A percentile compares a stretch with the other conserved stretches of the same genome.
These are phyloP conservation scores for Cryptocheilus praepositus DNA, from an alignment of 2,888 invertebrate species.

Conservation along the genomic window DNA sequence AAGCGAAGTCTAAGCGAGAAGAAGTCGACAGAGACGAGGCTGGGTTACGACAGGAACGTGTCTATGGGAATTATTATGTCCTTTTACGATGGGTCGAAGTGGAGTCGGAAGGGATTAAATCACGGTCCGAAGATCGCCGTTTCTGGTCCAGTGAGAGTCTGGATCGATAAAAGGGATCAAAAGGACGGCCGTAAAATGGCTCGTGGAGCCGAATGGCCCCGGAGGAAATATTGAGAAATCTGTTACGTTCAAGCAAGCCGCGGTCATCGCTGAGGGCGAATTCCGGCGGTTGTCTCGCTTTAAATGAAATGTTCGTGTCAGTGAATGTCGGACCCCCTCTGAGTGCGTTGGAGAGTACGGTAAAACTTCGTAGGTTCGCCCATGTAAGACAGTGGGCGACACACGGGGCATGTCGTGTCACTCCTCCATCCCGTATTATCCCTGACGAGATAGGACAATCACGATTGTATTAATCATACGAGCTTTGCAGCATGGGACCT, in stretches of 20 bases:
- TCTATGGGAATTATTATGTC: conserved; percentile 47
- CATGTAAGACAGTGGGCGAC: conserved; percentile 53
- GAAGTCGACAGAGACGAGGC: too few species aligned
- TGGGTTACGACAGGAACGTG: conserved; percentile 5
- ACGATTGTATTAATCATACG: conserved; percentile 52
- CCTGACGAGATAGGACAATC: conserved; percentile 32
- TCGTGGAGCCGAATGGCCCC: conserved; percentile 18
- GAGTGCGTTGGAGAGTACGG: conserved; percentile 14
- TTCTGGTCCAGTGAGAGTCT: conserved; percentile 7
- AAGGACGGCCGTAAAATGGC: conserved; percentile 37
- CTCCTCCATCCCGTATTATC: conserved; percentile 51
- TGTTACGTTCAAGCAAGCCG: conserved; percentile 43
- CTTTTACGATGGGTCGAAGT: conserved; percentile 50
- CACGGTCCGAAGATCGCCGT: conserved; percentile 21
- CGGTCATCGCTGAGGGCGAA: conserved; percentile 33
- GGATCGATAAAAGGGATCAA: conserved; percentile 46
- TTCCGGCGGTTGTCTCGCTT: conserved; percentile 49
- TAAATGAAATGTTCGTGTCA: conserved; percentile 63
- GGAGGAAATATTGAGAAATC: conserved; percentile 63
- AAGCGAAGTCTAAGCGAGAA: too few species aligned
- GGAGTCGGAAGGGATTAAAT: conserved; percentile 51
- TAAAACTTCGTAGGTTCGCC: conserved; percentile 39
- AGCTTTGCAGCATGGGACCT: conserved; percentile 12
- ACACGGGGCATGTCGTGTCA: conserved; percentile 49
- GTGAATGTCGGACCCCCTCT: conserved; percentile 59